These are phyloP conservation scores for Drosophila serrata DNA, from an alignment of 1,140 invertebrate species.

Conservation along the genomic window DNA sequence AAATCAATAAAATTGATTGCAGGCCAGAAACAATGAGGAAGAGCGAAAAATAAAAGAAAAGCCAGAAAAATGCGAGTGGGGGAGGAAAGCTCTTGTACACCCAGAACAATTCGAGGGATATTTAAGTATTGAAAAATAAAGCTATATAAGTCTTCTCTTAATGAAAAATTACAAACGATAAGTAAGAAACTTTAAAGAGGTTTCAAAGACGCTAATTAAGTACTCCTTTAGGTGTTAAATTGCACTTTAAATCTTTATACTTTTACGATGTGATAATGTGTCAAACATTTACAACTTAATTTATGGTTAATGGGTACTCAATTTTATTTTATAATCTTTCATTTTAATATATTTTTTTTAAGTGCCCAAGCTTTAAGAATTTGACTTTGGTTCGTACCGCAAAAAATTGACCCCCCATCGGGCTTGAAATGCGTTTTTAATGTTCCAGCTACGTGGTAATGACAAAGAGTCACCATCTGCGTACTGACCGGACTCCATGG, in stretches of 20 bases:
- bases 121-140: neutral
- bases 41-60: constrained; percentile 12
- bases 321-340: neutral
- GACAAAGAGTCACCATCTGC: constrained; percentile 29
- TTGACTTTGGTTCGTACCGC: constrained; percentile 22
- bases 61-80: constrained; percentile 6
- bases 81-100: constrained; percentile 12
- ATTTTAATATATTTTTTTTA: neutral
- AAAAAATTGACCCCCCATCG: constrained; percentile 8
- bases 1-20: constrained; percentile 79
- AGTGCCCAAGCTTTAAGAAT: constrained; percentile 10
- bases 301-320: neutral
- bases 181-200: neutral
- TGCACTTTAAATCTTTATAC: neutral
- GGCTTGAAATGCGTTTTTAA: constrained; percentile 50
- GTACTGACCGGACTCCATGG: constrained; percentile 14
- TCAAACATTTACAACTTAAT: neutral
- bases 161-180: neutral
- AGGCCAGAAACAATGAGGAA: neutral
- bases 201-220: neutral
- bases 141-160: too few relatives aligned
- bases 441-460: constrained; percentile 48
- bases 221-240: neutral
- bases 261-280: neutral
- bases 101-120: too few relatives aligned